phyloP scores from a whole-genome alignment of 2,113 vertebrate genomes.

The Thomomys bottae region DNA sequence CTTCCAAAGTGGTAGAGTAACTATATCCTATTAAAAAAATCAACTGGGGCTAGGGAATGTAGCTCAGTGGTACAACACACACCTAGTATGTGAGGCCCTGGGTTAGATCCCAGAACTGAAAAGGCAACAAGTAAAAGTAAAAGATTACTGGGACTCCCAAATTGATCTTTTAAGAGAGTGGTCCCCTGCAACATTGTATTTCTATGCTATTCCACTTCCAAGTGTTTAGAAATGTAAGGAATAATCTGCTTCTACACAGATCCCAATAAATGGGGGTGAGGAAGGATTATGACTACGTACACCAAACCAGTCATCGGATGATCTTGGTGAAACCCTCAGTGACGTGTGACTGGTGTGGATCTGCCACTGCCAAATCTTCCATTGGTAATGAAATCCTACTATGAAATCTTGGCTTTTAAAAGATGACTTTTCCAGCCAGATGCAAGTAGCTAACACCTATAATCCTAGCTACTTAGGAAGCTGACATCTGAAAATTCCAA shows the following conservation, averaged over 20 bases:
- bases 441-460: too few species aligned
- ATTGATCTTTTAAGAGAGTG: slow-evolving; percentile 60
- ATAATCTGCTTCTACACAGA: slow-evolving; percentile 69
- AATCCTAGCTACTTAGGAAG: too few species aligned
- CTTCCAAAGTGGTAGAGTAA: background rate
- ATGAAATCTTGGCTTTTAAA: slow-evolving; percentile 62
- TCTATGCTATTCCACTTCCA: slow-evolving; percentile 61
- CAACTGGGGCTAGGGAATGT: background rate
- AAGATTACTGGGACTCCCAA: background rate
- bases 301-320: slow-evolving; percentile 22
- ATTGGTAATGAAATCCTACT: slow-evolving; percentile 28
- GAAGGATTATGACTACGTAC: background rate
- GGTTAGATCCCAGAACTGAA: background rate
- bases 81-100: background rate
- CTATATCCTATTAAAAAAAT: slow-evolving; percentile 24
- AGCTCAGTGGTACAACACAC: too few species aligned
- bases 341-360: background rate
- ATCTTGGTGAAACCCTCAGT: slow-evolving; percentile 67
- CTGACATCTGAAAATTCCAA: too few species aligned
- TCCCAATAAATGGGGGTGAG: slow-evolving; percentile 42
- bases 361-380: slow-evolving; percentile 39
- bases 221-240: slow-evolving; percentile 63
- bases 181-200: slow-evolving; percentile 44
- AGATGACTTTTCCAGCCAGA: slow-evolving; percentile 29
- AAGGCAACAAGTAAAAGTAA: background rate